Evolutionary conservation across 2,888 invertebrate species (phyloP), one percentile per base, ranked within the genome.

Genomic region (Dolomedes plantarius): DNA sequence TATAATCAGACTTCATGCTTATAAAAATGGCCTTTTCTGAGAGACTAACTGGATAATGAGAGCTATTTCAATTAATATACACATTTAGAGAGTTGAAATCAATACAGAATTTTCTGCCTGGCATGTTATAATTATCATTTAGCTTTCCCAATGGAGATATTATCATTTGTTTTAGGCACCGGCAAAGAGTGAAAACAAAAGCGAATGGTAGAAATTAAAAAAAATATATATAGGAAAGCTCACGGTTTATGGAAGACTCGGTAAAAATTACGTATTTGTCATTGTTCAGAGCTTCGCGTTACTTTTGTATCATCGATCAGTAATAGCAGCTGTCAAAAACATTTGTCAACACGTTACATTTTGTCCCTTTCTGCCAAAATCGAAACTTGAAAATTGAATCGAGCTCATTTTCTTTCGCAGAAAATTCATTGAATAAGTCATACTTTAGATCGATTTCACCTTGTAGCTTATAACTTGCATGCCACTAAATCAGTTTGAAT

Each of bases 91-190:
- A 56, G 56, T 56, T 56, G 23, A 56, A 56, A 56, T 56, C 56
- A 23, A 56, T 56, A 56, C 11, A 3, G 11, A 56, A 56, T 56
- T 56, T 56, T 56, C 56, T 56, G 56, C 56, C 23, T 56, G 56
- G 5, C 56, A 23, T 56, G 56, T 56, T 11, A 56, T 23, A 56
- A 56, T 23, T 23, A 23, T 23, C 19, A 56, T 56, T 23, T 3
- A 56, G 23, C 56, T 56, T 46, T 56, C 56, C 56, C 56, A 56
- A 23, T 56, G 56, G 56, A 11, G 23, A 56, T 23, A 56, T 56
- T 23, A 56, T 46, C 41, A 46, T 56, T 56, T 56, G 56, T 56
- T 56, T 56, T 5, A 11, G 23, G 56, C 56, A 6, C 11, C 56
- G 36, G 36, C 7, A 3, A 56, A 56, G 23, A 23, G 56, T 2